Evolutionary conservation across 2,113 vertebrate species (phyloP).

Genomic region (Collichthys lucidus): DNA sequence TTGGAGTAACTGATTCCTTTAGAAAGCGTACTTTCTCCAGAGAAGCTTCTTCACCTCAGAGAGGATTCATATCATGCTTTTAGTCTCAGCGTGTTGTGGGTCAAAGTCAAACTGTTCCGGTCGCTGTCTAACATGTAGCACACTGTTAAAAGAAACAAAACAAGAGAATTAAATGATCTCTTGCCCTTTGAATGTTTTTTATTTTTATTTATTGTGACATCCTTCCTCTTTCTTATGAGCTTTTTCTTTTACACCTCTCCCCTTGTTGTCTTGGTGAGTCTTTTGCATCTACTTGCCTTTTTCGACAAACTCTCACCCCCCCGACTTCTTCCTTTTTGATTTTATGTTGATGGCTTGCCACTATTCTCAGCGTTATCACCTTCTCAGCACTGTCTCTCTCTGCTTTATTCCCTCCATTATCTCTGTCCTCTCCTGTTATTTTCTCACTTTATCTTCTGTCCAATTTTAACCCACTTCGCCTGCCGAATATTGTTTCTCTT

Average conservation of each 20-base stretch:
- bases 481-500: slow-evolving; percentile 7
- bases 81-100: slow-evolving; percentile 2
- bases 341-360: slow-evolving; percentile 13
- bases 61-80: background rate
- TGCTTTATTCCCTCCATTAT: slow-evolving; percentile 35
- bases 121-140: background rate
- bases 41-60: background rate
- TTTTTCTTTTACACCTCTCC: slow-evolving; percentile 1
- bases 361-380: slow-evolving; percentile 30
- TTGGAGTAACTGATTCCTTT: background rate
- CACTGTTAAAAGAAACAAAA: background rate
- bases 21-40: background rate
- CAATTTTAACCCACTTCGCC: slow-evolving; percentile 14
- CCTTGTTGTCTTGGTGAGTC: slow-evolving; percentile 28
- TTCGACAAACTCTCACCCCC: background rate
- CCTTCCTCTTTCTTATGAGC: background rate
- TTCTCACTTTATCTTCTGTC: slow-evolving; percentile 37
- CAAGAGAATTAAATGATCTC: background rate
- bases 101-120: background rate
- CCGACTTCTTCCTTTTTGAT: slow-evolving; percentile 29
- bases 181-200: too few species aligned
- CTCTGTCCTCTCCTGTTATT: slow-evolving; percentile 36
- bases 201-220: background rate
- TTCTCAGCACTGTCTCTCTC: slow-evolving; percentile 22
- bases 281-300: slow-evolving; percentile 19